Evolutionary conservation across 1,140 invertebrate genomes (phyloP).

Genomic region (Aphelinus certus): DNA sequence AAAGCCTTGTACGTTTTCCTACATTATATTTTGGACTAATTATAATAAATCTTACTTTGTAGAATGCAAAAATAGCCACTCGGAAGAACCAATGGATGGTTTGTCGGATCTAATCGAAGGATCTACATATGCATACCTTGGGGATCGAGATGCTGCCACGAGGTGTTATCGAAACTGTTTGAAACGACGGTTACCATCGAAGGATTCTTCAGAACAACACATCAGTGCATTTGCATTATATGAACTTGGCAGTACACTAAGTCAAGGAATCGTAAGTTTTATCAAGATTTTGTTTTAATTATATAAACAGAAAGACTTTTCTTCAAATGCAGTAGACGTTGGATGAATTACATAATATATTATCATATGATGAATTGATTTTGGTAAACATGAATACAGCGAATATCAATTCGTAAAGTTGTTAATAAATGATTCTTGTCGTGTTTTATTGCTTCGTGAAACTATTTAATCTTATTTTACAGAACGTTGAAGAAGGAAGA

Average conservation of each 20-base stretch:
- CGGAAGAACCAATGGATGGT: conserved; percentile 68
- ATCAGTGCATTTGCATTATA: conserved; percentile 76
- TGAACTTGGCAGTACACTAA: conserved; percentile 71
- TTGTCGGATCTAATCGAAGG: conserved; percentile 68
- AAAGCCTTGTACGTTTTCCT: background rate
- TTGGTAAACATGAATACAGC: background rate
- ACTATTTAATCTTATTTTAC: background rate
- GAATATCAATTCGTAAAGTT: too few relatives aligned
- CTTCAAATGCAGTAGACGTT: background rate
- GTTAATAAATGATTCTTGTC: conserved; percentile 5
- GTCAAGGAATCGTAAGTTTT: conserved; percentile 63
- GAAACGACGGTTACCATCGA: conserved; percentile 54
- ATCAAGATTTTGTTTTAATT: background rate
- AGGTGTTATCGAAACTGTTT: conserved; percentile 66
- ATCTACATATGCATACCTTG: conserved; percentile 63
- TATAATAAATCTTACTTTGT: conserved; percentile 8
- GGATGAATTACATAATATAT: background rate
- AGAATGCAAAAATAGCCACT: conserved; percentile 59
- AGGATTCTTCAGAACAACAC: conserved; percentile 68
- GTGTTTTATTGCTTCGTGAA: background rate
- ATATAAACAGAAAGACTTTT: too few relatives aligned
- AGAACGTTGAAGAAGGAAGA: conserved; percentile 65
- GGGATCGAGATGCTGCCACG: conserved; percentile 64
- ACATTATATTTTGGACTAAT: too few relatives aligned
- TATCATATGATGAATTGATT: background rate